Percentiles rank a stretch among this genome's conserved stretches.
Conservation (phyloP, 2,113 vertebrate species). For the Bufo gargarizans region DNA sequence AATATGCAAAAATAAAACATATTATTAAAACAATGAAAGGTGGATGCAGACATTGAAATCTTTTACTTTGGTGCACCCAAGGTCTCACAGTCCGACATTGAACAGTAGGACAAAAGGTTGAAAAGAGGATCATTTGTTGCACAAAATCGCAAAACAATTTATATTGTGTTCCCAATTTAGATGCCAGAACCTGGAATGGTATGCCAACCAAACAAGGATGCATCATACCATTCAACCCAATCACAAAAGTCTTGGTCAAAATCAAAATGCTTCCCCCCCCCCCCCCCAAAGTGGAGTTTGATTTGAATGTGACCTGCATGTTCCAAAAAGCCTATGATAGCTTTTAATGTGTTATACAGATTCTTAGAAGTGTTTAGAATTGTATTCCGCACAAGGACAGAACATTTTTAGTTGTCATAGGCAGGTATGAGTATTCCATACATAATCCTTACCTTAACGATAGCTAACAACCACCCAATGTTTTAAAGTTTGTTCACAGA, state of each 20-base stretch:
- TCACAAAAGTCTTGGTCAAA: neutral
- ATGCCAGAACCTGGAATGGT: too few species aligned
- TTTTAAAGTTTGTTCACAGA: neutral
- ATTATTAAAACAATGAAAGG: too few species aligned
- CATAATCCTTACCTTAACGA: neutral
- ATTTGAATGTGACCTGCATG: conserved; percentile 15
- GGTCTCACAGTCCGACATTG: too few species aligned
- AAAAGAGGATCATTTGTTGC: too few species aligned
- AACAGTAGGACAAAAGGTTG: too few species aligned
- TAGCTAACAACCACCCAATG: neutral
- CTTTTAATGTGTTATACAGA: conserved; percentile 8
- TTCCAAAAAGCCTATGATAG: neutral
- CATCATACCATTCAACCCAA: too few species aligned
- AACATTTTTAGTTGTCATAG: neutral
- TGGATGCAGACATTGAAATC: too few species aligned
- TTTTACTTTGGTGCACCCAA: too few species aligned
- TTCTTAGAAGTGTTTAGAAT: neutral
- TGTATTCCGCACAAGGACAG: neutral
- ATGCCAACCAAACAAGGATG: too few species aligned
- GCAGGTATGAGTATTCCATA: neutral
- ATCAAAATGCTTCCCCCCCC: neutral
- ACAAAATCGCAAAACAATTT: too few species aligned
- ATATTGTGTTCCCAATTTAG: too few species aligned
- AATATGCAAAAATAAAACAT: too few species aligned
- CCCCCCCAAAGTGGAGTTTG: neutral